Evolutionary conservation across 2,797 vertebrate genomes (phyloP), one percentile per base, ranked within the genome.

Genomic region (Clamator glandarius): DNA sequence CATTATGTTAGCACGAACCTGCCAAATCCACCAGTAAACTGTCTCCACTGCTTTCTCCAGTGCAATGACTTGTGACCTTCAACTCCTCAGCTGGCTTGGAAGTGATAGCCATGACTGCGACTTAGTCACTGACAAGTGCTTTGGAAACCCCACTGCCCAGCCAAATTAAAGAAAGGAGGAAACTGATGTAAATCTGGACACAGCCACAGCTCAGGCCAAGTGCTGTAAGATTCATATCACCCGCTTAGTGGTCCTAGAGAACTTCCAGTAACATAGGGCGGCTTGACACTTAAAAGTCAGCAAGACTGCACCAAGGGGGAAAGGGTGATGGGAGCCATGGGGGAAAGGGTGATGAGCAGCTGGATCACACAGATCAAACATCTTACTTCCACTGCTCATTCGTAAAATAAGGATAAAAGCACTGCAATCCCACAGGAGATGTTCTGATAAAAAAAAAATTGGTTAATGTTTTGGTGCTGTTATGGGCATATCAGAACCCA

Each of bases 321-420:
- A 54, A 16, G 19, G 28, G 41, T 15, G 26, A 26, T 31, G 12
- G n/a, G n/a, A n/a, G 11, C 15, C 13, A 8, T 8, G 39, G 12
- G 9, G 23, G 41, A 9, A 54, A 16, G 19, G 28, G 41, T 15
- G 26, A 26, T 31, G 12, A 78, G 58, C 50, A 78, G 17, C 36
- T 1, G 1, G 17, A 70, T 10, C 1, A 0, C 6, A 2, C 35
- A 61, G 57, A 17, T 51, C 36, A 52, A 86, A 70, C 2, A 29
- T 57, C 44, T 50, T 55, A 26, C 26, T 12, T 75, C 69, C 16
- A 3, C 24, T 57, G 31, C 39, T 91, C 9, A 7, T 59, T 35
- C 2, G 2, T 39, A 66, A 88, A 70, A 46, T 42, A 44, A 42
- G 14, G 54, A 28, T 7, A 81, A 44, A 6, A 76, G 55, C 29